phyloP scores from a whole-genome alignment of 2,113 vertebrate genomes.

The Melospiza melodia region DNA sequence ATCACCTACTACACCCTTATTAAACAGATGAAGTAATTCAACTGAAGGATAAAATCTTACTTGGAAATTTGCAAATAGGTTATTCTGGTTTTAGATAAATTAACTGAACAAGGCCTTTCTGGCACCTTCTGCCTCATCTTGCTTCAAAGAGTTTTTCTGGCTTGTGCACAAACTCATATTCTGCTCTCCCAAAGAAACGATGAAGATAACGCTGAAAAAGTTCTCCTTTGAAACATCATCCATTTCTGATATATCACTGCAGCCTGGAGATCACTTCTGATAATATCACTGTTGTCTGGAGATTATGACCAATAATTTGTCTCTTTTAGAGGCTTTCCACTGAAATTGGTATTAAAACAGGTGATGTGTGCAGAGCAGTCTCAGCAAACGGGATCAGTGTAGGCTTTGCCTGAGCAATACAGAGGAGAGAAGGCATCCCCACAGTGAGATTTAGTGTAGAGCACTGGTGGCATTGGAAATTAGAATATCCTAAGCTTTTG shows the following conservation, averaged over 20 bases:
- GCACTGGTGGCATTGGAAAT: background rate
- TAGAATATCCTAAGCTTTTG: background rate
- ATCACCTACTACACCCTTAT: background rate
- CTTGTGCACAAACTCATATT: background rate
- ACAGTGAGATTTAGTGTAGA: background rate
- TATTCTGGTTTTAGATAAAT: background rate
- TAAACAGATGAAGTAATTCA: background rate
- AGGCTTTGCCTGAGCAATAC: background rate
- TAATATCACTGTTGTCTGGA: background rate
- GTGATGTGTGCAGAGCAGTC: background rate
- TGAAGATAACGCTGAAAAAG: background rate
- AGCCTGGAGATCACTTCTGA: background rate
- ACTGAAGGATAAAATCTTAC: background rate
- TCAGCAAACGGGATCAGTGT: background rate
- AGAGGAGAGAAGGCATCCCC: background rate
- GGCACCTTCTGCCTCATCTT: background rate
- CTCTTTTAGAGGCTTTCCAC: background rate
- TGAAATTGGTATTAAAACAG: background rate
- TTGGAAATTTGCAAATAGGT: background rate
- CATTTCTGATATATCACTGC: background rate
- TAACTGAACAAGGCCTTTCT: background rate
- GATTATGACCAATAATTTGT: background rate
- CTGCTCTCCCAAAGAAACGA: background rate
- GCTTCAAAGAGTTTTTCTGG: conserved; percentile 11
- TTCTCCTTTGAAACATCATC: background rate